These are phyloP conservation scores for Buteo buteo DNA, from an alignment of 2,113 vertebrate species.

Conservation along the genomic window DNA sequence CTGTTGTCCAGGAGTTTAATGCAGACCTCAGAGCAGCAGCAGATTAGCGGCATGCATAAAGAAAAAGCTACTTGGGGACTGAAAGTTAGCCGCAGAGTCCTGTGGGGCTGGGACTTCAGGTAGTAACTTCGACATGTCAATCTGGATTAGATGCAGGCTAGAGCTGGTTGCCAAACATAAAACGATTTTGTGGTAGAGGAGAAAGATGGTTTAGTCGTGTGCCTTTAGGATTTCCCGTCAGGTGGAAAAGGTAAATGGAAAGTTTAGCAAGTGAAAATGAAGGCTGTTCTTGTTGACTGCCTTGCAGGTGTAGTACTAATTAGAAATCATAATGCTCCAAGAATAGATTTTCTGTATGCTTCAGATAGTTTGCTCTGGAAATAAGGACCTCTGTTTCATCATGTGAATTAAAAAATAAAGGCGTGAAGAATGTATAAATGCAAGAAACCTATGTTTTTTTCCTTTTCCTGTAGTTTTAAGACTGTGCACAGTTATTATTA, in stretches of 20 bases:
- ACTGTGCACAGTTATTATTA: neutral
- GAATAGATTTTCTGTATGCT: neutral
- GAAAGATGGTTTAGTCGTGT: neutral
- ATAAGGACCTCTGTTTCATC: neutral
- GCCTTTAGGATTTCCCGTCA: conserved; percentile 33
- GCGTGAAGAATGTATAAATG: neutral
- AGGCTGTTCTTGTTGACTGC: conserved; percentile 4
- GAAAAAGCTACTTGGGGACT: neutral
- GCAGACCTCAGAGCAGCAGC: conserved; percentile 30
- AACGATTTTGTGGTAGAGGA: conserved; percentile 36
- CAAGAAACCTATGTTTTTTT: neutral
- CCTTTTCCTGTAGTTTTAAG: neutral
- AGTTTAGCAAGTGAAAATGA: conserved; percentile 35
- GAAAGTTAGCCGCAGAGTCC: neutral
- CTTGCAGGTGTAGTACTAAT: conserved; percentile 18
- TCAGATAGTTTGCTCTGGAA: neutral
- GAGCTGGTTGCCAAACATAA: neutral
- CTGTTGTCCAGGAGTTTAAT: conserved; percentile 46
- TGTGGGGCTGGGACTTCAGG: conserved; percentile 19
- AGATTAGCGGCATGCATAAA: conserved; percentile 11
- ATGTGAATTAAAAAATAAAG: neutral
- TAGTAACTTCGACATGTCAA: conserved; percentile 1
- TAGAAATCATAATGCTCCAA: conserved; percentile 21
- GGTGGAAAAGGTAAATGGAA: conserved; percentile 39
- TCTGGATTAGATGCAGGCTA: conserved; percentile 42